Base-by-base conservation (phyloP, 35 echinoderm and acorn worm genomes). In the Eucidaris tribuloides region DNA sequence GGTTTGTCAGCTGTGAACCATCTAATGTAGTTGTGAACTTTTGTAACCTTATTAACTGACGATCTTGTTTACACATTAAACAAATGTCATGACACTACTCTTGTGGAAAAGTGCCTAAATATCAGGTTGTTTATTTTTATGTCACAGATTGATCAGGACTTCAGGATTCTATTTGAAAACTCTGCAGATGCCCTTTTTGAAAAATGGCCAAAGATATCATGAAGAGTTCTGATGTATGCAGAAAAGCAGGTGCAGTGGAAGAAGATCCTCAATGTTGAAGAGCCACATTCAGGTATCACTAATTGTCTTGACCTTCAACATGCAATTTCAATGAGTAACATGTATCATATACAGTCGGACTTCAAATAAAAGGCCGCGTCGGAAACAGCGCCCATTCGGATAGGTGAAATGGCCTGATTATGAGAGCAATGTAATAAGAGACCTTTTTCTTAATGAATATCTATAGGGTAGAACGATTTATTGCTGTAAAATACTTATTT, bases 101-200 rank as follows among this genome's bases (percentile, higher is more conserved):
- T 70, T 6, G 1, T 33, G 35, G 7, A 38, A 70, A 70, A 70
- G 64, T 0, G 64, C 30, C 23, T 32, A 32, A 30, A 34, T 70
- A 19, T 70, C 35, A 70, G 35, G 27, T 70, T 0, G 1, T 70
- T 34, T 38, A 18, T 70, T 70, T 70, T 33, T 34, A 70, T 70
- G 30, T 70, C 64, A 70, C 64, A 70, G 64, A 38, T 70, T 70
- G 64, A 70, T 2, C 64, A 70, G 38, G 64, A 70, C 64, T 70
- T 70, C 19, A 30, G 64, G 30, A 70, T 70, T 9, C 48, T 70
- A 1, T 23, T 70, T 38, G 64, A 70, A 70, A 70, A 70, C 23
- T 70, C 64, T 70, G 30, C 64, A 70, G 64, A 70, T 70, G 30
- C 64, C 64, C 64, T 70, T 35, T 70, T 70, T 38, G 64, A 70